Conservation (phyloP, 2,888 invertebrate genomes). For the Caenorhabditis sp. region DNA sequence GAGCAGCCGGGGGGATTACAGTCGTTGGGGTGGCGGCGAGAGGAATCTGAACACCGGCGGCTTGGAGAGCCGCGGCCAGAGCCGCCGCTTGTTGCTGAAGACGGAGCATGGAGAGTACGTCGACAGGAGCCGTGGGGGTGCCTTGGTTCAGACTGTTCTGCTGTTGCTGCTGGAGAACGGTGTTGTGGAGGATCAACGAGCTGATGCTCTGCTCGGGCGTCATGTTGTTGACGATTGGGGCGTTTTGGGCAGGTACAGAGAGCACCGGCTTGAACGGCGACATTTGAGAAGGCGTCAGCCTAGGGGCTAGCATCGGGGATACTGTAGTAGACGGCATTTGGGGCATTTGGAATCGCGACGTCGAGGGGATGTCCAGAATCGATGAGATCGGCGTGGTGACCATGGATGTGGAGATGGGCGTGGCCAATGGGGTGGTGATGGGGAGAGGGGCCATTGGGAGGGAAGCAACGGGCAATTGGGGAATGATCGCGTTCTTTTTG, state of each 20-base stretch:
- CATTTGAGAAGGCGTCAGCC: conserved; percentile 32
- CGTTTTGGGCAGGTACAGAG: too few species aligned
- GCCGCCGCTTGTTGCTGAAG: conserved; percentile 64
- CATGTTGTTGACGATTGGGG: conserved; percentile 32
- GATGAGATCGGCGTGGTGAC: conserved; percentile 11
- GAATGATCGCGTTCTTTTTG: conserved; percentile 7
- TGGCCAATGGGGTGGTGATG: neutral
- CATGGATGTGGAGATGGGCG: neutral
- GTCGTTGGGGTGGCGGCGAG: conserved; percentile 9
- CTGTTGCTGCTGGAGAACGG: conserved; percentile 53
- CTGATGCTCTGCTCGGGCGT: conserved; percentile 60
- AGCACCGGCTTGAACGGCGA: conserved; percentile 59
- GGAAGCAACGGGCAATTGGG: neutral
- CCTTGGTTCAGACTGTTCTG: conserved; percentile 45
- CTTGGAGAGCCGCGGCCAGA: conserved; percentile 54
- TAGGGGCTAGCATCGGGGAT: conserved; percentile 30
- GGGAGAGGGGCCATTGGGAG: conserved; percentile 6
- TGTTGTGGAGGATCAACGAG: conserved; percentile 63
- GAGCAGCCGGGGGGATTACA: neutral
- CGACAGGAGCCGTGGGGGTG: neutral
- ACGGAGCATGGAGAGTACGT: conserved; percentile 53
- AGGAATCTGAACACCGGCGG: conserved; percentile 39
- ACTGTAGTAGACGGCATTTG: conserved; percentile 21
- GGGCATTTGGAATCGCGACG: conserved; percentile 54
- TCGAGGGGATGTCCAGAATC: conserved; percentile 45